Evolutionary conservation across 1,140 invertebrate species (phyloP).

Genomic region (Bombus fervidus): DNA sequence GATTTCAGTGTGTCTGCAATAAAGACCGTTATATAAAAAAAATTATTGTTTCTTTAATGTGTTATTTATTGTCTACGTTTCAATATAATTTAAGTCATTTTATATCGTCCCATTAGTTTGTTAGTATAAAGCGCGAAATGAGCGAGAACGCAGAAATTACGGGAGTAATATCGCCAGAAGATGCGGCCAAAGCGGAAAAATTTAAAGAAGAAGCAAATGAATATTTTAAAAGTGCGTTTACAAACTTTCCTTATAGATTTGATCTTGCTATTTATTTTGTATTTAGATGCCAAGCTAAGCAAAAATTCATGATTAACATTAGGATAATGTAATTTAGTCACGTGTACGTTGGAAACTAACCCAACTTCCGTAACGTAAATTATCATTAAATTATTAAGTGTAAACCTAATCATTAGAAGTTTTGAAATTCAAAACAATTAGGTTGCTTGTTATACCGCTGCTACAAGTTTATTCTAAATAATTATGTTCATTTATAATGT

Average conservation of each 20-base stretch:
- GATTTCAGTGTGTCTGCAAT: slow-evolving; percentile 40
- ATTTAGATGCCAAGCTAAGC: too few relatives aligned
- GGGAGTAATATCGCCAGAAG: slow-evolving; percentile 73
- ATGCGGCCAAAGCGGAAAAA: slow-evolving; percentile 86
- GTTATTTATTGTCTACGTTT: slow-evolving; percentile 66
- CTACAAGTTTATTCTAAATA: background rate
- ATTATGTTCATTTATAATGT: background rate
- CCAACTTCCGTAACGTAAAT: slow-evolving; percentile 58
- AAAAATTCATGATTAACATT: background rate
- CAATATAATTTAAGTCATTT: slow-evolving; percentile 57
- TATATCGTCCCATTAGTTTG: slow-evolving; percentile 38
- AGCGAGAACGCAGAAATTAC: slow-evolving; percentile 69
- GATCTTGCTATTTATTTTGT: background rate
- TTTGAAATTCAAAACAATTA: background rate
- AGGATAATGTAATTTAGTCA: slow-evolving; percentile 59
- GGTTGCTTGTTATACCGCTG: background rate
- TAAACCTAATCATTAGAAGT: background rate
- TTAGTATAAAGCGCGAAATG: slow-evolving; percentile 59
- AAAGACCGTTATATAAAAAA: slow-evolving; percentile 53
- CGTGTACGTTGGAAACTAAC: slow-evolving; percentile 74
- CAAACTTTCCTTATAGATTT: background rate
- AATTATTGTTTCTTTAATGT: slow-evolving; percentile 63
- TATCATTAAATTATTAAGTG: background rate
- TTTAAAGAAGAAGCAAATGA: slow-evolving; percentile 93
- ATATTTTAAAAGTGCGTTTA: slow-evolving; percentile 90